These are phyloP conservation scores for Cacoxenus indagator DNA, from an alignment of 2,888 invertebrate genomes.

Conservation along the genomic window DNA sequence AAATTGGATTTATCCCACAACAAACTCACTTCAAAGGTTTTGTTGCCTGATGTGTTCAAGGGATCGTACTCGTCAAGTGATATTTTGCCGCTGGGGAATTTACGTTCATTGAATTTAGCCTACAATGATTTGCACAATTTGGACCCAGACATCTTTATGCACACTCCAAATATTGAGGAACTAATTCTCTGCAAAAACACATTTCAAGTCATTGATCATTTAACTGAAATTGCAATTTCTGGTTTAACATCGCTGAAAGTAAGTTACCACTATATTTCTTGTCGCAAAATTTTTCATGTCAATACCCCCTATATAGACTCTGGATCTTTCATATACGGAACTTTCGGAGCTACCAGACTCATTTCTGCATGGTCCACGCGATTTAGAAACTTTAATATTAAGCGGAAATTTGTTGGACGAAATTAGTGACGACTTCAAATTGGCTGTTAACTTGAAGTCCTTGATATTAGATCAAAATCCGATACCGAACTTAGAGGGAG, in stretches of 20 bases:
- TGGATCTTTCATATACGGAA: slow-evolving; percentile 80
- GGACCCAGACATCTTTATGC: slow-evolving; percentile 82
- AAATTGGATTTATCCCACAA: slow-evolving; percentile 81
- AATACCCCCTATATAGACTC: slow-evolving; percentile 70
- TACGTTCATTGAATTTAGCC: slow-evolving; percentile 73
- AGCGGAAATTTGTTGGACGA: slow-evolving; percentile 76
- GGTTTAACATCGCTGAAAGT: slow-evolving; percentile 78
- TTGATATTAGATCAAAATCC: slow-evolving; percentile 81
- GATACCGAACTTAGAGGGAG: slow-evolving; percentile 73
- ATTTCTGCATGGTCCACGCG: slow-evolving; percentile 78
- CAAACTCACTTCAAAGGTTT: slow-evolving; percentile 74
- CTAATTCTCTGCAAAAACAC: slow-evolving; percentile 83
- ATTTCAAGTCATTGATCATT: slow-evolving; percentile 76
- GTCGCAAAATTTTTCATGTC: slow-evolving; percentile 1
- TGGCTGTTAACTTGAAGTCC: slow-evolving; percentile 74
- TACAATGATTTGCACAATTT: slow-evolving; percentile 80
- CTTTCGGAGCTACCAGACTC: slow-evolving; percentile 76
- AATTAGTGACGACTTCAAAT: slow-evolving; percentile 76
- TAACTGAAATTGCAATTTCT: slow-evolving; percentile 77
- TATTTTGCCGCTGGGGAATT: slow-evolving; percentile 56
- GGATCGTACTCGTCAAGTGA: slow-evolving; percentile 67
- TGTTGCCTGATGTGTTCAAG: slow-evolving; percentile 79
- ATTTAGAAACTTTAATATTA: slow-evolving; percentile 77
- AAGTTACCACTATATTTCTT: slow-evolving; percentile 19
- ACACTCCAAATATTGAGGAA: slow-evolving; percentile 77